Evolutionary conservation across 1,140 invertebrate species (phyloP).

Genomic region (Rhagoletis zephyria): DNA sequence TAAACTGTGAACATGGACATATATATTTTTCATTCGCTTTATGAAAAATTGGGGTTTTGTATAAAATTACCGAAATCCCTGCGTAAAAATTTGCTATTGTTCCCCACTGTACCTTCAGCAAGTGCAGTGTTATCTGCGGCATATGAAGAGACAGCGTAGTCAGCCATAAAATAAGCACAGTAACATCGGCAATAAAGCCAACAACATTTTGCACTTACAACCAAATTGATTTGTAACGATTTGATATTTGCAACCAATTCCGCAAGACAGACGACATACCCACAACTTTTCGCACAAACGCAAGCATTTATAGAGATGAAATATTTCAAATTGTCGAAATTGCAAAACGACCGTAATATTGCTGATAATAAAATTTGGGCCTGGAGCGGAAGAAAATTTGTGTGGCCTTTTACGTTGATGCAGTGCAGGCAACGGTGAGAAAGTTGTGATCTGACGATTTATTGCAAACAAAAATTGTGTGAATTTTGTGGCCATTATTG

Average conservation of each 20-base stretch:
- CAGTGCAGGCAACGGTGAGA: neutral
- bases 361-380: slow-evolving; percentile 1
- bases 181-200: neutral
- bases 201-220: slow-evolving; percentile 23
- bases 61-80: too few species aligned
- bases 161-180: neutral
- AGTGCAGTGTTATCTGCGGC: neutral
- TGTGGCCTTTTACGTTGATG: neutral
- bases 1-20: too few species aligned
- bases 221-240: slow-evolving; percentile 21
- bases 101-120: neutral
- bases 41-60: too few species aligned
- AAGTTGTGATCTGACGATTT: slow-evolving; percentile 27
- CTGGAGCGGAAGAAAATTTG: slow-evolving; percentile 24
- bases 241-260: neutral
- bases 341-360: neutral
- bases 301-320: neutral
- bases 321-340: slow-evolving; percentile 16
- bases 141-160: neutral
- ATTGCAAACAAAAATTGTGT: neutral
- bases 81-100: too few species aligned
- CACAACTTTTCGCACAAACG: neutral
- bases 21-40: too few species aligned
- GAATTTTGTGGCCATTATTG: neutral
- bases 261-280: neutral